Conservation (phyloP, 2,888 invertebrate genomes). For the Gymnoscelis rufifasciata region DNA sequence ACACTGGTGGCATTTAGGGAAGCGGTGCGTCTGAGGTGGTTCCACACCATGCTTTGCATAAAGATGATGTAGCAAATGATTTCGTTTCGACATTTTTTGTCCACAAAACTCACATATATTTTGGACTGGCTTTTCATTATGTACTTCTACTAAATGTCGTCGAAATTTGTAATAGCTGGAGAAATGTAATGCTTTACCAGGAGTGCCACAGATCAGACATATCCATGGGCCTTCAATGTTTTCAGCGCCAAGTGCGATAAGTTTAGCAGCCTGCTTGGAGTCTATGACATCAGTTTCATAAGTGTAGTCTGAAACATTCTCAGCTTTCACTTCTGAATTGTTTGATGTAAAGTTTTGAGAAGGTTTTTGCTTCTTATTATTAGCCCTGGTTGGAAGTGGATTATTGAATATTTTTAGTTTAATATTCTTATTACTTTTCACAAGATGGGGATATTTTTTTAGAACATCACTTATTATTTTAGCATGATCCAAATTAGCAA, state of each 20-base stretch:
- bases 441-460: constrained; percentile 92
- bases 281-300: constrained; percentile 78
- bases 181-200: constrained; percentile 84
- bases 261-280: constrained; percentile 80
- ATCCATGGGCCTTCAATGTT: constrained; percentile 88
- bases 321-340: no score
- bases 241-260: constrained; percentile 80
- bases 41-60: constrained; percentile 88
- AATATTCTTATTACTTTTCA: constrained; percentile 92
- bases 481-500: constrained; percentile 83
- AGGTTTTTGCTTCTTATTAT: constrained; percentile 36
- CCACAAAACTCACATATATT: constrained; percentile 92
- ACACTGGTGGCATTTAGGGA: constrained; percentile 89
- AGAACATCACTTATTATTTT: constrained; percentile 92
- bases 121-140: constrained; percentile 86
- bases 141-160: constrained; percentile 89
- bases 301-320: constrained; percentile 47
- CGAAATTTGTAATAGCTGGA: constrained; percentile 88
- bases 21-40: constrained; percentile 84
- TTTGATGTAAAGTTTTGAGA: no score
- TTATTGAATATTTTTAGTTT: constrained; percentile 89
- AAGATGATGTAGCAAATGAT: constrained; percentile 87
- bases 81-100: constrained; percentile 84
- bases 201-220: constrained; percentile 86
- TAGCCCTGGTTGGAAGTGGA: constrained; percentile 44